A percentile compares a stretch with the other conserved stretches of the same genome.
phyloP scores from a whole-genome alignment of 2,113 vertebrate species.

The Tachuris rubrigastra region DNA sequence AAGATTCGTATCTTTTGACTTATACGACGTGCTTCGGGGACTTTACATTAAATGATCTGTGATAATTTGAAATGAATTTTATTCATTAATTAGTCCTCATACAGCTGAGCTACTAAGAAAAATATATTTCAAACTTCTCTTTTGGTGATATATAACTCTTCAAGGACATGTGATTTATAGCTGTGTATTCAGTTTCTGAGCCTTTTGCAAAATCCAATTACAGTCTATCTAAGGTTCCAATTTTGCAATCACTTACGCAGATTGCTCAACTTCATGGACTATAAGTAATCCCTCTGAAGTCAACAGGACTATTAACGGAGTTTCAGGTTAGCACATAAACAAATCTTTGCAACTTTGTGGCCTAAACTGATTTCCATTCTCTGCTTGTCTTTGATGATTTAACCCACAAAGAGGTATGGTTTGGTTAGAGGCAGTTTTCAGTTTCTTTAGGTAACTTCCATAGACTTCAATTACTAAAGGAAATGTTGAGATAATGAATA shows the following conservation, averaged over 20 bases:
- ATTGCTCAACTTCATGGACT: slow-evolving; percentile 41
- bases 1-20: not conserved
- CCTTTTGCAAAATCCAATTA: slow-evolving; percentile 56
- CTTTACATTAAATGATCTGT: not conserved
- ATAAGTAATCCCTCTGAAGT: slow-evolving; percentile 31
- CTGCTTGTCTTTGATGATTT: not conserved
- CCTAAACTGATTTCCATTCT: not conserved
- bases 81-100: slow-evolving; percentile 3
- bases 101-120: not conserved
- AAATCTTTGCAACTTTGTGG: not conserved
- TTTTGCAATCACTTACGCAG: slow-evolving; percentile 36
- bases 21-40: not conserved
- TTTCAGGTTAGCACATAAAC: not conserved
- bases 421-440: not conserved
- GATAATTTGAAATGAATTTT: slow-evolving; percentile 16
- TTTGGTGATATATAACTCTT: not conserved
- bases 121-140: not conserved
- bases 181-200: slow-evolving; percentile 23
- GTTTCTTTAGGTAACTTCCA: not conserved
- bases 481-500: not conserved
- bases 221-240: slow-evolving; percentile 29
- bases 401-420: not conserved
- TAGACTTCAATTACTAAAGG: not conserved
- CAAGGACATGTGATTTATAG: not conserved
- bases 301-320: slow-evolving; percentile 10